Percentiles rank a stretch among this genome's conserved stretches.
Conservation (phyloP, 92 coral and sea anemone species). For the Palythoa grandiflora region DNA sequence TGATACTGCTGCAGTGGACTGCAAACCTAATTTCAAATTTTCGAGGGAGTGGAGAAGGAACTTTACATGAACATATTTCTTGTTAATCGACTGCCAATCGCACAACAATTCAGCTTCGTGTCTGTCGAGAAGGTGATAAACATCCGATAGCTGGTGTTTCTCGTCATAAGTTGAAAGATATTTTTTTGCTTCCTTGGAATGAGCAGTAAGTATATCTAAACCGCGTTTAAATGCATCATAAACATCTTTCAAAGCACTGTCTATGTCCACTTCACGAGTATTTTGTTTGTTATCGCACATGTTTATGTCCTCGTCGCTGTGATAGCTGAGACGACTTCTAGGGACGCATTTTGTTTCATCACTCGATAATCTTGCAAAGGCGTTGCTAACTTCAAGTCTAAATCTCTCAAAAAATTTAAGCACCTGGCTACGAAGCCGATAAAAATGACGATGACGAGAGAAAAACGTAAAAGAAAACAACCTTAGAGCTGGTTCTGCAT, state of each 20-base stretch:
- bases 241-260: not conserved
- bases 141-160: conserved; percentile 18
- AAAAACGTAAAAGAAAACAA: conserved; percentile 23
- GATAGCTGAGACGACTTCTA: not conserved
- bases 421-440: not conserved
- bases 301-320: not conserved
- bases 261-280: conserved; percentile 3
- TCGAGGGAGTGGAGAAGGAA: conserved; percentile 22
- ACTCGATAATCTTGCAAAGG: too few species aligned
- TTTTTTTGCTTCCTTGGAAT: conserved; percentile 17
- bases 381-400: conserved; percentile 10
- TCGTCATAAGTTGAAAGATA: not conserved
- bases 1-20: not conserved
- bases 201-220: not conserved
- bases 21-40: not conserved
- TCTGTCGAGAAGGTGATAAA: conserved; percentile 9
- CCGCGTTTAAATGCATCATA: not conserved
- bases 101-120: conserved; percentile 14
- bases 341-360: not conserved
- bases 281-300: not conserved
- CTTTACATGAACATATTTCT: conserved; percentile 13
- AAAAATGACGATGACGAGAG: conserved; percentile 18
- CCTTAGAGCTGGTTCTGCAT: conserved; percentile 1
- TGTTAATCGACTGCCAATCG: conserved; percentile 21
- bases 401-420: conserved; percentile 3